These are phyloP conservation scores for Thymelicus lineola DNA, from an alignment of 2,888 invertebrate species.

Conservation along the genomic window DNA sequence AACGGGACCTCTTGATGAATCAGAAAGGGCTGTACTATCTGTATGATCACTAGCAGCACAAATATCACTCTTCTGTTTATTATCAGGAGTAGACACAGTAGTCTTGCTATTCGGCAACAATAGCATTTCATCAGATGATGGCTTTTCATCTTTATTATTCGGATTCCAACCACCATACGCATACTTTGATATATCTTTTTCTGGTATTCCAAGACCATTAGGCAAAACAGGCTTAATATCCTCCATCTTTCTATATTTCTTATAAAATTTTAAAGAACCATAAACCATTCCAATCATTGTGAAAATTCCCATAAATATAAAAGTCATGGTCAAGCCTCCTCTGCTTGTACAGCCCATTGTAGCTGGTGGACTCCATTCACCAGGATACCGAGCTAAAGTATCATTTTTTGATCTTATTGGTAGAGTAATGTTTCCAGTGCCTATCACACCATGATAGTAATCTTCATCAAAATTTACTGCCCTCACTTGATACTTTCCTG, in stretches of 20 bases:
- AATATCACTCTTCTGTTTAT: constrained; percentile 68
- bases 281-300: constrained; percentile 62
- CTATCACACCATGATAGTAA: constrained; percentile 60
- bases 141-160: constrained; percentile 74
- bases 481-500: constrained; percentile 71
- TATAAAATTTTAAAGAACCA: constrained; percentile 82
- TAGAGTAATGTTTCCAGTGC: constrained; percentile 56
- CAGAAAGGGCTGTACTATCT: constrained; percentile 78
- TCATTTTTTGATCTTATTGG: constrained; percentile 48
- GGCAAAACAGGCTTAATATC: constrained; percentile 89
- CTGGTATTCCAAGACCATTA: constrained; percentile 84
- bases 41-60: constrained; percentile 77
- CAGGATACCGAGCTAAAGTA: constrained; percentile 54
- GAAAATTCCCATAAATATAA: constrained; percentile 66
- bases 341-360: constrained; percentile 63
- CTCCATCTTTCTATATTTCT: constrained; percentile 86
- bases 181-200: constrained; percentile 76
- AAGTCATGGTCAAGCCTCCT: constrained; percentile 63
- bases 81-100: constrained; percentile 62
- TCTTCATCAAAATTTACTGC: constrained; percentile 74
- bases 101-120: constrained; percentile 71
- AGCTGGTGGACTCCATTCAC: constrained; percentile 72
- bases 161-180: constrained; percentile 72
- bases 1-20: constrained; percentile 64
- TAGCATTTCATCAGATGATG: constrained; percentile 77